Evolutionary conservation across 2,888 invertebrate genomes (phyloP), one percentile per base, ranked within the genome.

Genomic region (Hermaeophaga mercurialis): DNA sequence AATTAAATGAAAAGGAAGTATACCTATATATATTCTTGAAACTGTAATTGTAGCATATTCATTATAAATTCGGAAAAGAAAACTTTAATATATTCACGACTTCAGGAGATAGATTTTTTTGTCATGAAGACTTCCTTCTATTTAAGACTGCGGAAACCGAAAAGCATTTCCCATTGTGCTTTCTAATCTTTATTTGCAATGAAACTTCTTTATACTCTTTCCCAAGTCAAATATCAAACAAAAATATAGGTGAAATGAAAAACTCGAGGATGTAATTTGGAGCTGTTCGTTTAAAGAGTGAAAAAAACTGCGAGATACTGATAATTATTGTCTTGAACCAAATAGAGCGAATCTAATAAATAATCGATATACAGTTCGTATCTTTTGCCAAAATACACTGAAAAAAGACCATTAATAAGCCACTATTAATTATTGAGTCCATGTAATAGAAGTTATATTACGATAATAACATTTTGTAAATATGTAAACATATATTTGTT

Each of bases 281-380:
- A 52, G 47, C 52, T 56, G 45, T 56, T 56, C 56, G 39, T 50
- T 47, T 56, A 52, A 56, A 52, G 50, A 18, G 50, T 28, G 47
- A 56, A 50, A 56, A 47, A 52, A 46, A 19, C 41, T 45, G 47
- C 26, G 33, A 56, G 34, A 52, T 46, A 41, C 47, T 26, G 52
- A 56, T 56, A 56, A 56, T 56, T 52, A 50, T 41, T 39, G 52
- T 47, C 46, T 52, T 41, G 41, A 8, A 45, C 39, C 50, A 56
- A 56, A 56, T 56, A 56, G 56, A 38, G 56, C 56, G 52, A 43
- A 46, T 50, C 22, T 56, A 52, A 56, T 46, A 43, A 47, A 43
- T 43, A 56, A 56, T 56, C 56, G 39, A 50, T 56, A 17, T 34
- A 33, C 39, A 52, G 43, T 52, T 46, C 22, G 38, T 45, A 31